Percentiles rank a stretch among this genome's conserved stretches.
These are phyloP conservation scores for Hybognathus amarus DNA, from an alignment of 2,797 vertebrate species.

Conservation along the genomic window DNA sequence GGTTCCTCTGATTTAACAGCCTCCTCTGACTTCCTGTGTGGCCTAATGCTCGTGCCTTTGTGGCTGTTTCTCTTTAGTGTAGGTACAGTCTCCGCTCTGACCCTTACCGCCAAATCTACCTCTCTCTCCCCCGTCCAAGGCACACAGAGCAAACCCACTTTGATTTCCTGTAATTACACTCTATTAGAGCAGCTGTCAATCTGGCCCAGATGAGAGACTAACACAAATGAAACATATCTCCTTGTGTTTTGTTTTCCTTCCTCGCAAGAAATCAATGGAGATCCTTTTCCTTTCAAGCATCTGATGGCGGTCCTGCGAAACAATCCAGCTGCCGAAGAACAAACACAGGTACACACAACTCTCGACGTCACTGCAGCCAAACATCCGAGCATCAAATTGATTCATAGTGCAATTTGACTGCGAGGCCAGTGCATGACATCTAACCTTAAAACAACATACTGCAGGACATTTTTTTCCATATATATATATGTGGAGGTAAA, in stretches of 20 bases:
- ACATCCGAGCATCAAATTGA: background rate
- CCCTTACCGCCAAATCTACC: conserved; percentile 57
- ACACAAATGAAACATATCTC: conserved; percentile 77
- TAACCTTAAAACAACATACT: background rate
- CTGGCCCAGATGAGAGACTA: conserved; percentile 79
- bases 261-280: conserved; percentile 34
- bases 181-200: conserved; percentile 83
- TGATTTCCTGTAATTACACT: conserved; percentile 84
- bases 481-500: conserved; percentile 13
- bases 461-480: background rate
- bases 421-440: background rate
- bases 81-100: conserved; percentile 73
- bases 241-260: conserved; percentile 61
- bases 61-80: conserved; percentile 56
- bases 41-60: conserved; percentile 69
- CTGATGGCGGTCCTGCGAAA: background rate
- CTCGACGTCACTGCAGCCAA: background rate
- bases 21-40: conserved; percentile 77
- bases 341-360: conserved; percentile 5
- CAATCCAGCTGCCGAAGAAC: conserved; percentile 17
- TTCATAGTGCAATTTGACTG: background rate
- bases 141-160: conserved; percentile 73
- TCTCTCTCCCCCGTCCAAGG: conserved; percentile 27
- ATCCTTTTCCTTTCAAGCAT: conserved; percentile 28
- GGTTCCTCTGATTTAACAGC: conserved; percentile 77